Evolutionary conservation across 1,140 invertebrate species (phyloP).

Genomic region (Euura lappo): DNA sequence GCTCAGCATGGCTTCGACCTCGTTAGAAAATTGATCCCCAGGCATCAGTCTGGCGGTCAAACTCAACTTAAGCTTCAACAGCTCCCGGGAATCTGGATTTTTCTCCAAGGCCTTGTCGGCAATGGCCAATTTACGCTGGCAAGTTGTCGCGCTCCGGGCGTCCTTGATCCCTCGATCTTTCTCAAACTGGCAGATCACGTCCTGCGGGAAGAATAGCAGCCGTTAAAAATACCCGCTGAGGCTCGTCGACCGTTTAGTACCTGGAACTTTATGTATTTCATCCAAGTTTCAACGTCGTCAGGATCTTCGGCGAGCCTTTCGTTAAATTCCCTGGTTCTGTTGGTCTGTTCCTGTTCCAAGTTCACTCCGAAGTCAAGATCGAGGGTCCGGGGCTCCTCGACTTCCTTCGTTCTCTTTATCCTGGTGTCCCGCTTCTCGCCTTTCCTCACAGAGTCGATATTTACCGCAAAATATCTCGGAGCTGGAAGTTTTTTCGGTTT

Average conservation of each 20-base stretch:
- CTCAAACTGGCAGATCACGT: slow-evolving; percentile 47
- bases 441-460: slow-evolving; percentile 36
- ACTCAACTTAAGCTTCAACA: slow-evolving; percentile 60
- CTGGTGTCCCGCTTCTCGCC: slow-evolving; percentile 35
- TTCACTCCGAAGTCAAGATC: slow-evolving; percentile 36
- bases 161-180: slow-evolving; percentile 35
- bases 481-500: slow-evolving; percentile 38
- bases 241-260: slow-evolving; percentile 24
- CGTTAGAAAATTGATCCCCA: slow-evolving; percentile 54
- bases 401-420: slow-evolving; percentile 35
- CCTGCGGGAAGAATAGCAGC: slow-evolving; percentile 24
- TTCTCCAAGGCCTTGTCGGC: slow-evolving; percentile 62
- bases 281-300: slow-evolving; percentile 60
- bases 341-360: slow-evolving; percentile 57
- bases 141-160: slow-evolving; percentile 27
- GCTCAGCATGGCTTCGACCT: slow-evolving; percentile 60
- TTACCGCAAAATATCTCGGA: slow-evolving; percentile 49
- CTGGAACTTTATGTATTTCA: slow-evolving; percentile 66
- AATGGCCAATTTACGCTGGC: slow-evolving; percentile 63
- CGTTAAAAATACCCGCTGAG: slow-evolving; percentile 10
- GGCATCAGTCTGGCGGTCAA: slow-evolving; percentile 61
- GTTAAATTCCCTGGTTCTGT: slow-evolving; percentile 61
- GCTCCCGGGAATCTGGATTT: slow-evolving; percentile 56
- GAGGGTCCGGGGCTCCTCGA: slow-evolving; percentile 26
- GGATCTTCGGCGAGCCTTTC: slow-evolving; percentile 58